Conservation (phyloP, 2,113 vertebrate genomes). For the Gadus chalcogrammus region DNA sequence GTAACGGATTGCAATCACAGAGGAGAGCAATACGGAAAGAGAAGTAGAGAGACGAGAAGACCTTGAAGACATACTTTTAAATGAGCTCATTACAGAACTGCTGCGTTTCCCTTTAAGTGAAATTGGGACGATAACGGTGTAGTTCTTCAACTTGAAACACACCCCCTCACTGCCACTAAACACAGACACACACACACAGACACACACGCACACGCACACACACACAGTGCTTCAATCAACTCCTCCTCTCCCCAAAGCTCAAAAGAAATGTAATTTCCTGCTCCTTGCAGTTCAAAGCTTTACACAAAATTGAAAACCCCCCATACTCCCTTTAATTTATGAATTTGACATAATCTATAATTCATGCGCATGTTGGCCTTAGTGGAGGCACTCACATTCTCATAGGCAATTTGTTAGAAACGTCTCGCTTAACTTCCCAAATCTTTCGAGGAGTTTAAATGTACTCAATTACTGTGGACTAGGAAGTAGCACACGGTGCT, state of each 20-base stretch:
- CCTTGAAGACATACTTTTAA: conserved; percentile 5
- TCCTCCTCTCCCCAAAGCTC: conserved; percentile 36
- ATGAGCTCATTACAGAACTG: conserved; percentile 5
- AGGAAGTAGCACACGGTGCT: conserved; percentile 23
- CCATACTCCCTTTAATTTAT: conserved; percentile 52
- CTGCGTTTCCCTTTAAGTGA: neutral
- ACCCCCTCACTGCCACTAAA: conserved; percentile 38
- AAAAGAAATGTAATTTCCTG: conserved; percentile 69
- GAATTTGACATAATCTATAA: conserved; percentile 65
- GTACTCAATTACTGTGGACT: conserved; percentile 43
- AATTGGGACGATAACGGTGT: conserved; percentile 15
- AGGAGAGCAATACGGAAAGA: neutral
- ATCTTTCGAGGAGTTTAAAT: conserved; percentile 29
- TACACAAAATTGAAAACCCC: conserved; percentile 53
- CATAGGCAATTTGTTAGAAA: conserved; percentile 56
- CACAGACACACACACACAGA: conserved; percentile 1
- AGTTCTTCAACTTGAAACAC: conserved; percentile 30
- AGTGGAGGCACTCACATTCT: conserved; percentile 47
- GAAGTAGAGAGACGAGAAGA: conserved; percentile 9
- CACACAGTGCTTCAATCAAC: conserved; percentile 38
- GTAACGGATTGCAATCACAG: neutral
- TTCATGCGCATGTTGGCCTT: conserved; percentile 54
- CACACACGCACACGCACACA: no score
- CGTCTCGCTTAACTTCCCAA: conserved; percentile 49
- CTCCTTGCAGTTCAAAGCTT: conserved; percentile 63